Evolutionary conservation across 1,140 invertebrate species (phyloP).

Genomic region (Ylistrum balloti): DNA sequence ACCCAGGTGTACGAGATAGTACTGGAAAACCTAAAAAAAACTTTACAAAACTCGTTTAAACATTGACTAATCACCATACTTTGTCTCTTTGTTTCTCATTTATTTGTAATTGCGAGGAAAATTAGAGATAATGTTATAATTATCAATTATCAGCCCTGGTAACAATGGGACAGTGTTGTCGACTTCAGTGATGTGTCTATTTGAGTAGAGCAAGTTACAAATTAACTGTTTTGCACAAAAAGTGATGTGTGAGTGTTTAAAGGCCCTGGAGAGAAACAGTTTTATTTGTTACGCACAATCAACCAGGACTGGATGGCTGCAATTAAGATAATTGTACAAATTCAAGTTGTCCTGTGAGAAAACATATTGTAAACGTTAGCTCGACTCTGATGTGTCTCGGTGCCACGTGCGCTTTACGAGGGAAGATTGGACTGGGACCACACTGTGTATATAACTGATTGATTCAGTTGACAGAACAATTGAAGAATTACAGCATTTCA

Average conservation of each 20-base stretch:
- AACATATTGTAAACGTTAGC: slow-evolving; percentile 35
- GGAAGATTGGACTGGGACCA: slow-evolving; percentile 37
- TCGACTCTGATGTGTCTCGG: slow-evolving; percentile 37
- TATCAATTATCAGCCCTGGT: background rate
- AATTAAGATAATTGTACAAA: slow-evolving; percentile 40
- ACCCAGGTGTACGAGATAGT: too few species aligned
- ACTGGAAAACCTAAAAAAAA: too few species aligned
- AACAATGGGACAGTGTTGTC: slow-evolving; percentile 32
- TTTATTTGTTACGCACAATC: slow-evolving; percentile 39
- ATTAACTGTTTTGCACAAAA: slow-evolving; percentile 24
- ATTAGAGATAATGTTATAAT: slow-evolving; percentile 30
- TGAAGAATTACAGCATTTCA: slow-evolving; percentile 39
- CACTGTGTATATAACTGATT: slow-evolving; percentile 39
- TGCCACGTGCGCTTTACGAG: slow-evolving; percentile 36
- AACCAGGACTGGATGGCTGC: slow-evolving; percentile 21
- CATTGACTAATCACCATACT: slow-evolving; percentile 19
- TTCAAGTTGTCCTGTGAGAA: slow-evolving; percentile 33
- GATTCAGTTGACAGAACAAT: slow-evolving; percentile 38
- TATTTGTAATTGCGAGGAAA: slow-evolving; percentile 22
- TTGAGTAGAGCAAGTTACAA: slow-evolving; percentile 27
- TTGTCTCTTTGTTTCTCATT: slow-evolving; percentile 18
- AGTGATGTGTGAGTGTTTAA: slow-evolving; percentile 38
- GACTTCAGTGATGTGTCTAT: slow-evolving; percentile 27
- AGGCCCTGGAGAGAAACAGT: slow-evolving; percentile 24
- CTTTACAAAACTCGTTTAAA: too few species aligned